Evolutionary conservation across 2,113 vertebrate species (phyloP).

Genomic region (Hemibagrus wyckioides): DNA sequence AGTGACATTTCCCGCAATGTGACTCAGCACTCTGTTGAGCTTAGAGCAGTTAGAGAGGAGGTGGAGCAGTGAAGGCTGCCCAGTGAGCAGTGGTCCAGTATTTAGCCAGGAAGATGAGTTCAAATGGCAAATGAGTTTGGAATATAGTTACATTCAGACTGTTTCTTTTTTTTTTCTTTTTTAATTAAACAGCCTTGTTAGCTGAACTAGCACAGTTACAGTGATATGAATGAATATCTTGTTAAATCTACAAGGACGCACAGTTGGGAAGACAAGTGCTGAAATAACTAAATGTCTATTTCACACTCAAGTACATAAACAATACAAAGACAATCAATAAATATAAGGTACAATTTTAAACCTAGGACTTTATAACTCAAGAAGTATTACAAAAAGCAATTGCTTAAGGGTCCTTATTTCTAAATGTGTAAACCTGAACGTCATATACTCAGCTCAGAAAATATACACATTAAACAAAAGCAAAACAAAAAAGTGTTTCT

Average conservation of each 20-base stretch:
- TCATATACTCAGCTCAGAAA: neutral
- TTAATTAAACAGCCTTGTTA: neutral
- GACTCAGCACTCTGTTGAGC: conserved; percentile 35
- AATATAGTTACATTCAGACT: neutral
- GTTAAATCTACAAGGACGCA: neutral
- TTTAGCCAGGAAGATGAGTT: neutral
- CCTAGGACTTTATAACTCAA: neutral
- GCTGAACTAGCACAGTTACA: neutral
- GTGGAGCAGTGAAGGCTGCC: conserved; percentile 4
- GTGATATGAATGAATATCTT: too few species aligned
- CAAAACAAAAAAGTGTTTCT: neutral
- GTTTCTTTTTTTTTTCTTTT: neutral
- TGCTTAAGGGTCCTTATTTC: neutral
- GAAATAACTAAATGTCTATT: neutral
- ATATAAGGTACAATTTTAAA: neutral
- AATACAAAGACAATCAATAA: neutral
- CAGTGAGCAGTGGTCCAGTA: neutral
- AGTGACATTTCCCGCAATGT: conserved; percentile 22
- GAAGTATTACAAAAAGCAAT: neutral
- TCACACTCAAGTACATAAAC: neutral
- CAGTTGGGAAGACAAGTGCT: neutral
- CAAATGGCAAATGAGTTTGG: neutral
- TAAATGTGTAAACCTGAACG: neutral
- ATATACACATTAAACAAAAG: neutral
- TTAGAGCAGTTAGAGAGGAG: conserved; percentile 34